Evolutionary conservation across 2,113 vertebrate species (phyloP).

Genomic region (Emberiza fucata): DNA sequence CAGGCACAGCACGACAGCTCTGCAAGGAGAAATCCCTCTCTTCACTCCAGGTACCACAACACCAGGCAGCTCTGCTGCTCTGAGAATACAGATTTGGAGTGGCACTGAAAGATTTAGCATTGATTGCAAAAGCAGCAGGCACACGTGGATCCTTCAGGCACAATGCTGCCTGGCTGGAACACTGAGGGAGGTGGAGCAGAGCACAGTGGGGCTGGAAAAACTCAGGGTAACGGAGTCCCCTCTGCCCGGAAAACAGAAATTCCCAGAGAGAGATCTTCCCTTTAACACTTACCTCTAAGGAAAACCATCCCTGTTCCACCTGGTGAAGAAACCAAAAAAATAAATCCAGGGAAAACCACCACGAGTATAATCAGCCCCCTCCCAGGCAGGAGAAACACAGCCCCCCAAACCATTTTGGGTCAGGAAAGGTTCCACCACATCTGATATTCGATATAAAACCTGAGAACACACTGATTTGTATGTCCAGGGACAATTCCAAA

Average conservation of each 20-base stretch:
- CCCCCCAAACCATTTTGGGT: not conserved
- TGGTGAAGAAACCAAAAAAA: not conserved
- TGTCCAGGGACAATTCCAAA: not conserved
- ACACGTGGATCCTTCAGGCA: not conserved
- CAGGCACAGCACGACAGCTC: not conserved
- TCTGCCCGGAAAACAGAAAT: not conserved
- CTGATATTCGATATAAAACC: not conserved
- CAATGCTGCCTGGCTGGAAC: rapidly evolving
- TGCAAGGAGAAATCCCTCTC: not conserved
- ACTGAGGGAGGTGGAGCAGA: not conserved
- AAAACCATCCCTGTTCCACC: not conserved
- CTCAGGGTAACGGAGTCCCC: not conserved
- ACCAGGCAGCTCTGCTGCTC: not conserved
- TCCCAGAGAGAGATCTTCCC: not conserved
- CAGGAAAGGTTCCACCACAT: not conserved
- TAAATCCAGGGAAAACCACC: not conserved
- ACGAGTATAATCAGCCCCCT: not conserved
- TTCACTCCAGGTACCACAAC: not conserved
- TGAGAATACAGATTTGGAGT: not conserved
- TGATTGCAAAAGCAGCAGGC: not conserved
- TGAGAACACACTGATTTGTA: rapidly evolving
- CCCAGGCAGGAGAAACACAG: not conserved
- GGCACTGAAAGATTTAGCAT: not conserved
- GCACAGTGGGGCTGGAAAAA: rapidly evolving
- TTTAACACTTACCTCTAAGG: not conserved